Percentiles rank a stretch among this genome's conserved stretches.
Conservation (phyloP, 2,888 invertebrate genomes). For the Hartigia nigra region DNA sequence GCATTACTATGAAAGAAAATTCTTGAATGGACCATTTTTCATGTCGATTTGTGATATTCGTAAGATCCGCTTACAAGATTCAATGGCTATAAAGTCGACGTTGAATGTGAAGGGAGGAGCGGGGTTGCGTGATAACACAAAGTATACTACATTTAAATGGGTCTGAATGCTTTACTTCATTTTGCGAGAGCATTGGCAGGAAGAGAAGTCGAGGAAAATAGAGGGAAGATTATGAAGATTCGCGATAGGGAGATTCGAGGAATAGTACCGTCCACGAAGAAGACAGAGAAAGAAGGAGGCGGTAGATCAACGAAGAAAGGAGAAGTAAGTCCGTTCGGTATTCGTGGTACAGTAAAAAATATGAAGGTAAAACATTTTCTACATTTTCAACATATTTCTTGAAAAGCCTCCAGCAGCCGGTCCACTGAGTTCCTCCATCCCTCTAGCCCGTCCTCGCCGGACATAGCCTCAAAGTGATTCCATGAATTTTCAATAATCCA, state of each 20-base stretch:
- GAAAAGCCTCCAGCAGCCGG: background rate
- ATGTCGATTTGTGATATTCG: background rate
- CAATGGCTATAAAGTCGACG: background rate
- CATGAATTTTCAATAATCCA: constrained; percentile 59
- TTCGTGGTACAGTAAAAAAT: background rate
- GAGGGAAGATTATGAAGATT: background rate
- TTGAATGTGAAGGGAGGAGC: background rate
- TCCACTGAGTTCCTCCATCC: background rate
- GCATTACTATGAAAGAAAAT: background rate
- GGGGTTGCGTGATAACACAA: background rate
- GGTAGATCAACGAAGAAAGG: constrained; percentile 18
- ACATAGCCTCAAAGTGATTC: constrained; percentile 38
- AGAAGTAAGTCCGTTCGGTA: background rate
- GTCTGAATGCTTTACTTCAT: background rate
- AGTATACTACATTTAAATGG: background rate
- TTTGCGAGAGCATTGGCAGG: background rate
- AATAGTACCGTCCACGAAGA: background rate
- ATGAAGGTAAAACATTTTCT: constrained; percentile 26
- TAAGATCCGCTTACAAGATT: background rate
- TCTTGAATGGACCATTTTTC: background rate
- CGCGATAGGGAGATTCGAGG: constrained; percentile 12
- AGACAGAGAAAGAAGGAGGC: background rate
- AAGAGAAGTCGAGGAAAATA: constrained; percentile 12
- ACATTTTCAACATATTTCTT: constrained; percentile 27
- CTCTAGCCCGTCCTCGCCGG: constrained; percentile 36